A percentile compares a stretch with the other conserved stretches of the same genome.
Conservation (phyloP, 2,113 vertebrate genomes). For the Choloepus hoffmanni region DNA sequence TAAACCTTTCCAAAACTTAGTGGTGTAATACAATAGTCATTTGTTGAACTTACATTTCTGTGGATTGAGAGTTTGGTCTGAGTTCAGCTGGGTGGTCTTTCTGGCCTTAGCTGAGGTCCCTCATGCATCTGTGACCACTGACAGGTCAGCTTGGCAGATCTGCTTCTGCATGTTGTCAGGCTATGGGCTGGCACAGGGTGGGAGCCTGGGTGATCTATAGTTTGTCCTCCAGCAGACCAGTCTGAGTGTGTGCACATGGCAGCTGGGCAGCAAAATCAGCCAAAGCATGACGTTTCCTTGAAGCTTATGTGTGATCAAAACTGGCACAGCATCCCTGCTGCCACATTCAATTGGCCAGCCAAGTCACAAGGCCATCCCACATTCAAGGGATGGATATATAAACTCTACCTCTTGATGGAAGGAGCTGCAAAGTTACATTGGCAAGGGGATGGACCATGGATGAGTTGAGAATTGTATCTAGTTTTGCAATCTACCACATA, state of each 20-base stretch:
- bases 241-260: neutral
- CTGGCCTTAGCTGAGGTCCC: neutral
- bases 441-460: neutral
- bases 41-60: conserved; percentile 24
- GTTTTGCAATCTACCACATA: neutral
- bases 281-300: neutral
- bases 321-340: neutral
- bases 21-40: neutral
- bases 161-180: neutral
- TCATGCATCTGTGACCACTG: neutral
- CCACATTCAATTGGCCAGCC: neutral
- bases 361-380: neutral
- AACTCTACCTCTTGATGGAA: neutral
- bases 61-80: neutral
- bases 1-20: neutral
- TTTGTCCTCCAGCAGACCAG: neutral
- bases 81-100: neutral
- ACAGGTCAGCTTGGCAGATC: neutral
- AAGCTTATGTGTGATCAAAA: neutral
- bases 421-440: neutral
- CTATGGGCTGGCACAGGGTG: neutral
- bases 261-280: neutral
- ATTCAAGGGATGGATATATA: neutral
- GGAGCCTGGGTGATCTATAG: neutral
- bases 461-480: neutral